Evolutionary conservation across 2,888 invertebrate species (phyloP).

Genomic region (Ommatoiulus sabulosus): DNA sequence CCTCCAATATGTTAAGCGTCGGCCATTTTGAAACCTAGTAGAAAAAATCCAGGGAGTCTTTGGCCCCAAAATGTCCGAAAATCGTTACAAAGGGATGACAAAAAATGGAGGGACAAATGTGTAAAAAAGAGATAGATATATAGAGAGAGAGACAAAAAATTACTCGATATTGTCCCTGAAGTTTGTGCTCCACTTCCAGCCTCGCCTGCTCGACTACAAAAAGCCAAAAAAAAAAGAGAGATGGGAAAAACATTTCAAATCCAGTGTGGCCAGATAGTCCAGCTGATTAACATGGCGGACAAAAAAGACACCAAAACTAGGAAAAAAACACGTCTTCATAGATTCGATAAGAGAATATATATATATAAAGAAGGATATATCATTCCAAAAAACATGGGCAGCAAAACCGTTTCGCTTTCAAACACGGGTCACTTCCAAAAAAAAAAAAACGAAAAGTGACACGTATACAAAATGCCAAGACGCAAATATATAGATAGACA

Average conservation of each 20-base stretch:
- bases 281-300: slow-evolving; percentile 1
- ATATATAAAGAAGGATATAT: slow-evolving; percentile 38
- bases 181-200: slow-evolving; percentile 97
- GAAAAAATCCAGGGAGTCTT: not conserved
- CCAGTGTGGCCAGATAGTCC: slow-evolving; percentile 14
- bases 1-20: not conserved
- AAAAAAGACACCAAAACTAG: slow-evolving; percentile 46
- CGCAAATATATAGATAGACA: slow-evolving; percentile 13
- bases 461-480: slow-evolving; percentile 46
- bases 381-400: slow-evolving; percentile 52
- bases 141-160: slow-evolving; percentile 58
- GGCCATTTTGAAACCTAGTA: slow-evolving; percentile 13
- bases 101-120: slow-evolving; percentile 55
- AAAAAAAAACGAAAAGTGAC: slow-evolving; percentile 27
- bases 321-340: slow-evolving; percentile 47
- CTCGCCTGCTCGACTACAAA: slow-evolving; percentile 69
- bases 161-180: slow-evolving; percentile 82
- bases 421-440: slow-evolving; percentile 32
- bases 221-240: slow-evolving; percentile 58
- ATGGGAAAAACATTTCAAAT: slow-evolving; percentile 53
- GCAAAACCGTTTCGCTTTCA: slow-evolving; percentile 30
- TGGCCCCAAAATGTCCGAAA: not conserved
- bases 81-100: slow-evolving; percentile 32
- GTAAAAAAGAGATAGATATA: slow-evolving; percentile 53
- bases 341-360: not conserved